Base-by-base conservation (phyloP, 2,797 vertebrate species). In the Neopelma chrysocephalum region DNA sequence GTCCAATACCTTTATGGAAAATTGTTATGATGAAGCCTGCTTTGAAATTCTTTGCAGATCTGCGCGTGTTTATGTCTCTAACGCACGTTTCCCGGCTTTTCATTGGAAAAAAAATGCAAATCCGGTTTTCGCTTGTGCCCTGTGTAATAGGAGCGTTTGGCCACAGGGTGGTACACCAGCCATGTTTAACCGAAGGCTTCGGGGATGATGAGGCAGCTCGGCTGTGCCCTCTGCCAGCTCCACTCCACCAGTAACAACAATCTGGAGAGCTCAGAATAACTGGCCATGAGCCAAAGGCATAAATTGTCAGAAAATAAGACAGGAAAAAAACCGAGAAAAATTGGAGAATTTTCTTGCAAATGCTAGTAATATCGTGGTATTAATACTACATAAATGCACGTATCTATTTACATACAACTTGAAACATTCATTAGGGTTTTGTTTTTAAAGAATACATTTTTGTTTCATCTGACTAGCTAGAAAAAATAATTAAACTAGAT, bases 141-240 rank as follows among this genome's bases (percentile, higher is more conserved):
- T 97, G 96, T 99, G 99, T 77, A 98, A 98, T 99, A 98, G 98
- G 98, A 95, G 97, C 94, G 97, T 97, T 98, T 97, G 98, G 98
- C 99, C 99, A 99, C 99, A 98, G 98, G 99, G 98, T 98, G 99
- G 99, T 98, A 99, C 96, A 98, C 98, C 97, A 98, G 94, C 97
- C 98, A 98, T 98, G 97, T 97, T 97, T 98, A 98, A 99, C 97
- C 94, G 98, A 98, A 98, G 90, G 97, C 79, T 95, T 97, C 94
- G 68, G 90, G 97, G 98, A 98, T 98, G 97, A 95, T 95, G 94
- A 94, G 98, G 98, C 98, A 97, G 98, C 96, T 97, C 96, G 90
- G 90, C 86, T 64, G 97, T 94, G 97, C 89, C 97, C 97, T 97
- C 98, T 97, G 97, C 97, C 97, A 97, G 97, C 96, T 97, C 83